phyloP scores from a whole-genome alignment of 1,140 invertebrate species.

The Dendrolimus kikuchii region DNA sequence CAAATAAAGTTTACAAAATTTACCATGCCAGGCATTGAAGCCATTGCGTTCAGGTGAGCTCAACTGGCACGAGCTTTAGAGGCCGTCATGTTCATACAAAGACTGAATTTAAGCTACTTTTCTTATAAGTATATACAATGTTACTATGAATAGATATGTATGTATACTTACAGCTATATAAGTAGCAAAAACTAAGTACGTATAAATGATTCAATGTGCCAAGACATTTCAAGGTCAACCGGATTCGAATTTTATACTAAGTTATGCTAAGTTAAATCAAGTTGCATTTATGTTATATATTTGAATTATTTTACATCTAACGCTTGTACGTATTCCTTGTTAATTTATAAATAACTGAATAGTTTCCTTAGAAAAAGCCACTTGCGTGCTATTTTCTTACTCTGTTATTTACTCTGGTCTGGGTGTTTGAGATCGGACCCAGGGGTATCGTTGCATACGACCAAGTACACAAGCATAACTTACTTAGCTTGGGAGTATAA shows the following conservation, averaged over 20 bases:
- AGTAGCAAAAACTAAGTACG: not conserved
- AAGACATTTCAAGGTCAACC: slow-evolving; percentile 8
- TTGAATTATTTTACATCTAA: not conserved
- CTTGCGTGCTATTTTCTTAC: too few relatives aligned
- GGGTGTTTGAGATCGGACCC: too few relatives aligned
- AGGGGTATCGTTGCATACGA: too few relatives aligned
- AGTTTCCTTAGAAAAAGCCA: too few relatives aligned
- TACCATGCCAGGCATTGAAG: too few relatives aligned
- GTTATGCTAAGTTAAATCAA: not conserved
- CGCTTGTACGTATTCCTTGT: too few relatives aligned
- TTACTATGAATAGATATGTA: not conserved
- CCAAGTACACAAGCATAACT: too few relatives aligned
- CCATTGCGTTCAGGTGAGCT: too few relatives aligned
- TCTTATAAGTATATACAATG: not conserved
- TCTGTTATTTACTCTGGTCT: too few relatives aligned
- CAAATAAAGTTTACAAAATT: too few relatives aligned
- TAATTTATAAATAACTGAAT: too few relatives aligned
- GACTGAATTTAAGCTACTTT: slow-evolving; percentile 1
- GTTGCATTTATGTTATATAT: slow-evolving; percentile 3
- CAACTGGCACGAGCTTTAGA: not conserved
- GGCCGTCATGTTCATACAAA: not conserved
- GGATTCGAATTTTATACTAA: slow-evolving; percentile 3
- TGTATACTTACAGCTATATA: not conserved
- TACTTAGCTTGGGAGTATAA: too few relatives aligned
- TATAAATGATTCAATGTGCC: slow-evolving; percentile 3